These are phyloP conservation scores for Fukomys damarensis DNA, from an alignment of 2,113 vertebrate species.

Conservation along the genomic window DNA sequence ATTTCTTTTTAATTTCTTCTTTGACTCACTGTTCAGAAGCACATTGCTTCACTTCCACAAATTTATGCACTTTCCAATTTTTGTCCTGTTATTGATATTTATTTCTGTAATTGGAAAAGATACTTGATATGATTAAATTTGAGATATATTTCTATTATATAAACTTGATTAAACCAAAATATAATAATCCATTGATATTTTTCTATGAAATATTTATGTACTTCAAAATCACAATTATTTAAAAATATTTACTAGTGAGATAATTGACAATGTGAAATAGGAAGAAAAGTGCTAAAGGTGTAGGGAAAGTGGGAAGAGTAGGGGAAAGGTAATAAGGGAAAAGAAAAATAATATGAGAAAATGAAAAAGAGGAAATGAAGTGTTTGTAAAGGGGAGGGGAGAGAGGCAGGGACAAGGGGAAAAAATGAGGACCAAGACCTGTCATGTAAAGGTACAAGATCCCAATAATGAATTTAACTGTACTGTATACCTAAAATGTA, in stretches of 20 bases:
- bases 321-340: too few species aligned
- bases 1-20: neutral
- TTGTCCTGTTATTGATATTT: neutral
- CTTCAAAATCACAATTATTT: conserved; percentile 36
- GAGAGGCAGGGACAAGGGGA: too few species aligned
- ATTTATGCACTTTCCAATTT: neutral
- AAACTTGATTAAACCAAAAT: neutral
- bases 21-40: neutral
- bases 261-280: too few species aligned
- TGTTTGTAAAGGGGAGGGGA: too few species aligned
- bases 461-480: too few species aligned
- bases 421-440: too few species aligned
- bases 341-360: too few species aligned
- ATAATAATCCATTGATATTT: conserved; percentile 38
- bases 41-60: neutral
- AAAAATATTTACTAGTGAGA: conserved; percentile 9
- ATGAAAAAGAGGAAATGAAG: too few species aligned
- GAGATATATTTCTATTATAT: neutral
- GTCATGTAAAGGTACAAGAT: too few species aligned
- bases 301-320: too few species aligned
- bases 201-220: neutral
- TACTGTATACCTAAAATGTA: too few species aligned
- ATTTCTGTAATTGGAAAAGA: neutral
- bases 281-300: too few species aligned
- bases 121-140: neutral